Base-by-base conservation (phyloP, 2,888 invertebrate species). In the Eulithis prunata region DNA sequence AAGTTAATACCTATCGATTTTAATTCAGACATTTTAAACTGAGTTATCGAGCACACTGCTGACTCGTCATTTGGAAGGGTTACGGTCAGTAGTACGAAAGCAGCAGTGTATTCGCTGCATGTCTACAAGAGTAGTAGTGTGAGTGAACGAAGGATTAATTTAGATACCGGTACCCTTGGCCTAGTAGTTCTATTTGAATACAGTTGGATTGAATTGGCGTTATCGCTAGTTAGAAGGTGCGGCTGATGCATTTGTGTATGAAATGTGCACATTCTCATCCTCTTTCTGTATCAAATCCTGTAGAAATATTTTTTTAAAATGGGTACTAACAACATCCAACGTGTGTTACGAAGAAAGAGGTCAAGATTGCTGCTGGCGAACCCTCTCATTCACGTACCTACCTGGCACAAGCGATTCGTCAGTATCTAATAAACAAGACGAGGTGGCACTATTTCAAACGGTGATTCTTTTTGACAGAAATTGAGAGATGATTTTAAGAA, bases 1-100 rank as follows among this genome's bases (percentile, higher is more conserved):
- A 62, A 59, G 73, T 77, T 74, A 61, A 73, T 78, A 76, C 72
- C 71, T 79, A 83, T 83, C 76, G 83, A 81, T 82, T 77, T 75
- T 67, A 45, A 62, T 55, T 52, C 56, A 52, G 41, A 55, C 57
- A 58, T 49, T 6, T 10, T 4, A 13, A 10, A 38, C 36, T 7
- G n/a, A 57, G 32, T 46, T 47, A 7, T 32, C 32, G 57, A 21
- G 3, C 14, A 51, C 51, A 57, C 32, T 46, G 57, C 32, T 57
- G 46, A 4, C 28, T 36, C 14, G 32, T 7, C 0, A 36, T 47
- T 57, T 4, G 43, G n/a, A 32, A 57, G 36, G 13, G 32, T 47
- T 47, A 10, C 28, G n/a, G 8, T 36, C n/a, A 46, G 36, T 1
- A 13, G 7, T 47, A 11, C 11, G 5, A 5, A 57, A 14, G 5